Evolutionary conservation across 2,113 vertebrate genomes (phyloP), one percentile per base, ranked within the genome.

Genomic region (Melozone crissalis): DNA sequence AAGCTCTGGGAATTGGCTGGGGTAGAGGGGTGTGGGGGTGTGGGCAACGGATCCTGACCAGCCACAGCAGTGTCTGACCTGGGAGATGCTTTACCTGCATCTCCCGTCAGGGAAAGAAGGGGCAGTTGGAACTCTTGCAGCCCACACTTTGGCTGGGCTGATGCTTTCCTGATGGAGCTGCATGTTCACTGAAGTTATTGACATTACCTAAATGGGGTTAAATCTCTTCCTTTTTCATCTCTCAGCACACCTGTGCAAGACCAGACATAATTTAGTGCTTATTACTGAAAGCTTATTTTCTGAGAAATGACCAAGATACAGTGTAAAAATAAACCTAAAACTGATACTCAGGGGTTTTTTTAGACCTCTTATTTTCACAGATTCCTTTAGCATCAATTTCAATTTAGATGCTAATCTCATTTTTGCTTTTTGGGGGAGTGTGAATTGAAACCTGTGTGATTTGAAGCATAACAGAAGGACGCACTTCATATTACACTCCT

Each of bases 361-460:
- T 33, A 85, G 27, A 54, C 14, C 57, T 66, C 47, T 82, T 92
- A 20, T 93, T 89, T 66, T 72, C 33, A 67, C 15, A 86, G 24
- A 37, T 47, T 88, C 31, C 13, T 74, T 77, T 59, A 75, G 39
- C 52, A 35, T 86, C 67, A 82, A 49, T 43, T 92, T 94, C 73
- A 96, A 67, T 68, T 92, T 94, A 96, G 88, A 84, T 91, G 74
- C 44, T 93, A 97, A 94, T 95, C 89, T 88, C 7, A 76, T 89
- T 84, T 81, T 67, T 87, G 19, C 75, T 75, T 93, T 84, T 88
- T 39, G 33, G 15, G 66, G 46, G 69, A 92, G 51, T 54, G 55
- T 82, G 84, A 94, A 85, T 82, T 82, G 84, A 90, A 96, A 91
- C 57, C 35, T 82, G 49, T 62, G 67, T 79, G 66, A 95, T 85